A percentile compares a stretch with the other conserved stretches of the same genome.
These are phyloP conservation scores for Agrochola circellaris DNA, from an alignment of 2,888 invertebrate species.

Conservation along the genomic window DNA sequence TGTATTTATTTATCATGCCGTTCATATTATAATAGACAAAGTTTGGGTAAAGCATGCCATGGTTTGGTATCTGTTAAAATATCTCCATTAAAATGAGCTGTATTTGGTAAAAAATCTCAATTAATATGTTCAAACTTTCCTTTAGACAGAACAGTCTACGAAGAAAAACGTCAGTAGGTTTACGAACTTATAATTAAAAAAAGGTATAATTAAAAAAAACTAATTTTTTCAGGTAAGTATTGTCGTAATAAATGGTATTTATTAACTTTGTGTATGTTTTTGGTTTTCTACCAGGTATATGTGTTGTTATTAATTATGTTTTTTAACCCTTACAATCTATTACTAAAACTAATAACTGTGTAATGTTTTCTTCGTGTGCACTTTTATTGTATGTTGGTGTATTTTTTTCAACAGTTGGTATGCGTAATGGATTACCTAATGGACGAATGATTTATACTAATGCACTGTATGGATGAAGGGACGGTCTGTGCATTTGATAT, in stretches of 20 bases:
- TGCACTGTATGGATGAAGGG: not conserved
- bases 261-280: not conserved
- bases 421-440: not conserved
- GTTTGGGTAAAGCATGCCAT: conserved; percentile 5
- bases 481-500: not conserved
- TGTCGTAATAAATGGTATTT: not conserved
- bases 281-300: not conserved
- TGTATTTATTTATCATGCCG: conserved; percentile 17
- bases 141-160: not conserved
- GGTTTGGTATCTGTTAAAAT: conserved; percentile 1
- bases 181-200: fast-evolving
- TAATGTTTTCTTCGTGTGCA: conserved; percentile 1
- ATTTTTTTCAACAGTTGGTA: not conserved
- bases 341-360: conserved; percentile 6
- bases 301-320: conserved; percentile 3
- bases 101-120: not conserved
- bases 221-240: not conserved
- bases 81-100: not conserved
- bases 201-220: not conserved
- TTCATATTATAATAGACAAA: not conserved
- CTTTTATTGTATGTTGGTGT: not conserved
- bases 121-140: not conserved
- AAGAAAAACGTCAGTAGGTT: not conserved
- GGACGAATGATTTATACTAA: not conserved
- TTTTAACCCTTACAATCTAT: not conserved